Percentiles rank a stretch among this genome's conserved stretches.
Conservation (phyloP, 2,888 invertebrate species). For the Machimus rusticus region DNA sequence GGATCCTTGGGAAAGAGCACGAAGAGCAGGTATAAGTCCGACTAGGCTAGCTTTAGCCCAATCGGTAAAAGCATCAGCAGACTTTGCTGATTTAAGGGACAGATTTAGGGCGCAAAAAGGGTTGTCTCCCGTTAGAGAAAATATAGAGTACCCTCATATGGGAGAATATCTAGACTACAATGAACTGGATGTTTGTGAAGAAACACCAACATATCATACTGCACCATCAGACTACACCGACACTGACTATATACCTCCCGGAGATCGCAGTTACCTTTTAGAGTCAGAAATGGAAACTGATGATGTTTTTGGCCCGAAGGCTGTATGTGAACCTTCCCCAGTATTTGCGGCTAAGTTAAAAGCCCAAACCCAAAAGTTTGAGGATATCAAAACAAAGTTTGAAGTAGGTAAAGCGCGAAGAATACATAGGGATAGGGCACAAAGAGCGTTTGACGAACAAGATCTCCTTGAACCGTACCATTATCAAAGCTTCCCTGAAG, state of each 20-base stretch:
- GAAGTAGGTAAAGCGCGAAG: background rate
- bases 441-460: background rate
- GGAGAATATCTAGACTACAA: background rate
- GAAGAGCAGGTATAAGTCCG: background rate
- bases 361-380: background rate
- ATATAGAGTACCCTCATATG: background rate
- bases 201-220: background rate
- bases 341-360: background rate
- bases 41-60: background rate
- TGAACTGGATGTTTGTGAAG: background rate
- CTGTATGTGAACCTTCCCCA: slow-evolving; percentile 16
- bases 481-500: background rate
- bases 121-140: background rate
- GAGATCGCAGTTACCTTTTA: slow-evolving; percentile 5
- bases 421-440: background rate
- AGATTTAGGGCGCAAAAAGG: background rate
- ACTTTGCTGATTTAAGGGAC: background rate
- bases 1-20: background rate
- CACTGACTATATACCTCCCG: background rate
- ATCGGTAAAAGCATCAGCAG: background rate
- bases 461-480: slow-evolving; percentile 42
- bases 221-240: background rate
- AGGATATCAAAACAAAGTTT: background rate
- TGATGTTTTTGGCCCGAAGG: slow-evolving; percentile 41
- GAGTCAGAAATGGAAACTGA: slow-evolving; percentile 42